Percentiles rank a stretch among this genome's conserved stretches.
Evolutionary conservation across 2,113 vertebrate species (phyloP).

Genomic region (Elachura formosa): DNA sequence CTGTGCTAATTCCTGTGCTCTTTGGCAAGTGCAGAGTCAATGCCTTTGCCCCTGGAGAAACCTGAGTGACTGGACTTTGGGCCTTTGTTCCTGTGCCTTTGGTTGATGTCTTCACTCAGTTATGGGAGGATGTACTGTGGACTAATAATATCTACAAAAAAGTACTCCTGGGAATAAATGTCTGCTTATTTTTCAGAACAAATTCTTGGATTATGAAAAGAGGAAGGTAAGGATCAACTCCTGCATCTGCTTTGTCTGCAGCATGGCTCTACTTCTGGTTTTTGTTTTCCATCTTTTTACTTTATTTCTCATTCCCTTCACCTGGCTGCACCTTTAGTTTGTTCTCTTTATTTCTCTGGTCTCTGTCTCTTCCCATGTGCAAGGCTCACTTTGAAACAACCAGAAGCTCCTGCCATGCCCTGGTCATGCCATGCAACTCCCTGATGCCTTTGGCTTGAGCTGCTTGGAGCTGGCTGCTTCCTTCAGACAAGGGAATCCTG

Average conservation of each 20-base stretch:
- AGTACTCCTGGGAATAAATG: not conserved
- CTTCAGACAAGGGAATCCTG: not conserved
- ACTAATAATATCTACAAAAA: not conserved
- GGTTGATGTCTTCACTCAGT: not conserved
- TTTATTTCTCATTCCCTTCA: not conserved
- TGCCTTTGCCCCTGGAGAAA: not conserved
- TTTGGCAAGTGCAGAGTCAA: not conserved
- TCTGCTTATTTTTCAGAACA: constrained; percentile 78
- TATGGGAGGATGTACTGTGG: not conserved
- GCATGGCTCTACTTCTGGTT: not conserved
- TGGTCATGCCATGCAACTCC: not conserved
- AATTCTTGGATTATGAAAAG: constrained; percentile 91
- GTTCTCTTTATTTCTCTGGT: not conserved
- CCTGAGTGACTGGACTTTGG: not conserved
- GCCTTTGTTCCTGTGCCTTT: not conserved
- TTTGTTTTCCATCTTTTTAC: not conserved
- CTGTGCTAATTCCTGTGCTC: not conserved
- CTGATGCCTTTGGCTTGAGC: not conserved
- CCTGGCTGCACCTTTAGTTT: not conserved
- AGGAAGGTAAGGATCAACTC: constrained; percentile 78
- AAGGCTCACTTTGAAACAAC: not conserved
- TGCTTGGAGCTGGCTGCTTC: not conserved
- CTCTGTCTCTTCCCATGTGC: not conserved
- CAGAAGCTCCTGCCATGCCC: not conserved
- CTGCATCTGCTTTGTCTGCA: not conserved